These are phyloP conservation scores for Chondrilla cf. caribensis DNA, from an alignment of 37 sponge, comb jelly and placozoan genomes.

Conservation along the genomic window DNA sequence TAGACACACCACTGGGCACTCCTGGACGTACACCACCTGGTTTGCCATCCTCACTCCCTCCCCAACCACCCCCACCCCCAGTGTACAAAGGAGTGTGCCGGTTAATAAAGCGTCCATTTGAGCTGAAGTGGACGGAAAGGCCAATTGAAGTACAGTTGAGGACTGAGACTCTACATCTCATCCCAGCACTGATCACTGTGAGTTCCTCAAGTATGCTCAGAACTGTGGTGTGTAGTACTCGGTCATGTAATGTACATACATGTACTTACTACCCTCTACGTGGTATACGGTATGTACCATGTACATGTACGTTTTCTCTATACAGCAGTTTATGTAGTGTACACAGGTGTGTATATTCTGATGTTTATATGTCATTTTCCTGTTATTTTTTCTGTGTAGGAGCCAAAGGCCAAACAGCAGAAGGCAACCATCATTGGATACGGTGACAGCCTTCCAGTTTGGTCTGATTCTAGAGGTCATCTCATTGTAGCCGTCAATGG, in stretches of 20 bases:
- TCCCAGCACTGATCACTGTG: neutral
- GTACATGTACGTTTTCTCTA: too few species aligned
- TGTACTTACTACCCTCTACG: too few species aligned
- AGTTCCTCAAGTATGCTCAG: too few species aligned
- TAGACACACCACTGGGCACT: too few species aligned
- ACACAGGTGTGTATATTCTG: too few species aligned
- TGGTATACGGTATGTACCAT: too few species aligned
- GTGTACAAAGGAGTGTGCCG: conserved; percentile 7
- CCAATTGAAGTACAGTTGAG: neutral
- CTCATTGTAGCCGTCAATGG: neutral
- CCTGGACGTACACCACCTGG: too few species aligned
- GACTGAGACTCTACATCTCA: neutral
- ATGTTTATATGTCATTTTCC: too few species aligned
- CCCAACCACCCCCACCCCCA: neutral
- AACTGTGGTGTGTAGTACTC: too few species aligned
- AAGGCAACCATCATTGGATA: neutral
- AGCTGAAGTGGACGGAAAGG: conserved; percentile 1
- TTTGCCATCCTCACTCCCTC: neutral
- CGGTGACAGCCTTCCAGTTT: neutral
- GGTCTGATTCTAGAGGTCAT: neutral
- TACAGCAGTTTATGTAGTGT: too few species aligned
- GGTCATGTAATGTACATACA: too few species aligned
- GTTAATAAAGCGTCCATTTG: neutral
- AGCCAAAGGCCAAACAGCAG: neutral
- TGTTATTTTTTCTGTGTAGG: neutral